Conservation (phyloP, 2,888 invertebrate species). For the Ornithoptera priamus region DNA sequence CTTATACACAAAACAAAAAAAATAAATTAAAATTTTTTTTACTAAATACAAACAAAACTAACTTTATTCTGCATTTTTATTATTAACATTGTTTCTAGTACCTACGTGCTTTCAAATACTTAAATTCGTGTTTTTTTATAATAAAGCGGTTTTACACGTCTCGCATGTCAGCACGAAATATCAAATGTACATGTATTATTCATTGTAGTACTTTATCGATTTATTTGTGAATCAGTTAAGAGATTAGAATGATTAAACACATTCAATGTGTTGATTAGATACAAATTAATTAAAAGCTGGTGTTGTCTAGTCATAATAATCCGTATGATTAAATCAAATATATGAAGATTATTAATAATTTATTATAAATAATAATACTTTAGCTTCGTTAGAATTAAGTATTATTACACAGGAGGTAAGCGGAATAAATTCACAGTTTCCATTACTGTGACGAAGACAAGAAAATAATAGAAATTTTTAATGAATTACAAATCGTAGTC, state of each 20-base stretch:
- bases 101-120: conserved; percentile 23
- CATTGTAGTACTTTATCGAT: conserved; percentile 31
- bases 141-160: conserved; percentile 44
- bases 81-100: background rate
- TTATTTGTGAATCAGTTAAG: conserved; percentile 30
- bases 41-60: background rate
- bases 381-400: no score
- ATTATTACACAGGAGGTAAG: no score
- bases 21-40: background rate
- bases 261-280: conserved; percentile 25
- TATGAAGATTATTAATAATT: no score
- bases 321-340: background rate
- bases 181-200: conserved; percentile 29
- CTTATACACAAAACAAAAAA: background rate
- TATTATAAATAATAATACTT: no score
- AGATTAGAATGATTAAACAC: conserved; percentile 27
- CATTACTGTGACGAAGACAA: no score
- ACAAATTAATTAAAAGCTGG: conserved; percentile 13
- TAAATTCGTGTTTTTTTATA: conserved; percentile 30
- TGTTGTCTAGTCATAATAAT: background rate
- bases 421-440: no score
- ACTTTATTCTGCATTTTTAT: background rate
- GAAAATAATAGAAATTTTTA: no score
- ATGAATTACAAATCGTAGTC: no score
- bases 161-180: conserved; percentile 39